Conservation (phyloP, 2,888 invertebrate genomes). For the Vesta saturnalis region DNA sequence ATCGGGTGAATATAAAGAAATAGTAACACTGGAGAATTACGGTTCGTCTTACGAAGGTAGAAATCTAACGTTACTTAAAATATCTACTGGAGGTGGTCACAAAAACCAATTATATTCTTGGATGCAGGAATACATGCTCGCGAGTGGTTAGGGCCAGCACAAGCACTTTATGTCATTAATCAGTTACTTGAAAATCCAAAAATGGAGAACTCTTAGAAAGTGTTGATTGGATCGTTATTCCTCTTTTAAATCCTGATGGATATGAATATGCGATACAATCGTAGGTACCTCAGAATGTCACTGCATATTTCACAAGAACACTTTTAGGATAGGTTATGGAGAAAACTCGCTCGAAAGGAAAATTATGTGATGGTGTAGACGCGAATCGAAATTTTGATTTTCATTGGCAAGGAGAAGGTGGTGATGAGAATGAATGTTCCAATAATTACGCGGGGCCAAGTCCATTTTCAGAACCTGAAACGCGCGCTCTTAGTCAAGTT, state of each 20-base stretch:
- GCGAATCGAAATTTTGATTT: conserved; percentile 79
- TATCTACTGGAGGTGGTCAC: conserved; percentile 66
- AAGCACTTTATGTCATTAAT: conserved; percentile 72
- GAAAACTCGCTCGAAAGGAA: conserved; percentile 69
- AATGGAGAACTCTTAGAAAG: conserved; percentile 66
- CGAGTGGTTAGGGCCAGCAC: conserved; percentile 77
- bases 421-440: conserved; percentile 54
- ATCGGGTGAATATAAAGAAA: conserved; percentile 37
- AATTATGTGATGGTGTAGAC: conserved; percentile 74
- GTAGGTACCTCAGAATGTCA: conserved; percentile 55
- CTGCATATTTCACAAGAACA: background rate
- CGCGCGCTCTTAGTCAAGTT: conserved; percentile 68
- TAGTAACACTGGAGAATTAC: conserved; percentile 66
- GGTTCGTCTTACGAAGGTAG: conserved; percentile 71
- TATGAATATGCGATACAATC: conserved; percentile 67
- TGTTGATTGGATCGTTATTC: conserved; percentile 74
- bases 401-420: conserved; percentile 68
- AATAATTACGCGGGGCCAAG: conserved; percentile 60
- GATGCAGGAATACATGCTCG: conserved; percentile 73
- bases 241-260: conserved; percentile 80
- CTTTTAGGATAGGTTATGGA: conserved; percentile 62
- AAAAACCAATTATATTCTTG: conserved; percentile 69
- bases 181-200: conserved; percentile 69
- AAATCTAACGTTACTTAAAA: conserved; percentile 69
- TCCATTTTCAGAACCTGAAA: conserved; percentile 66